These are phyloP conservation scores for Diplodus puntazzo DNA, from an alignment of 2,797 vertebrate genomes.

Conservation along the genomic window DNA sequence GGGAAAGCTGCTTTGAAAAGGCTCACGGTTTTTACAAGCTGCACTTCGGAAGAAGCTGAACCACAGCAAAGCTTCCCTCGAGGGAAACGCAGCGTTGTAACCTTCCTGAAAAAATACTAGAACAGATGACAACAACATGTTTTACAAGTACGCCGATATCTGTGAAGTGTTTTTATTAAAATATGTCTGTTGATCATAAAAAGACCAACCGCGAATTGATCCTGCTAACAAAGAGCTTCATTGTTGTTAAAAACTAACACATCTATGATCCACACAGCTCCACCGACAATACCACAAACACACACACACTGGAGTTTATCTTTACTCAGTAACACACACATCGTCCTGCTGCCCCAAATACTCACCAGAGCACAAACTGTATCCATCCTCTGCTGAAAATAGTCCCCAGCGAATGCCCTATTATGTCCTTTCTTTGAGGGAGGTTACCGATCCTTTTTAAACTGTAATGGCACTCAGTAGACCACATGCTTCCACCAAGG, in stretches of 20 bases:
- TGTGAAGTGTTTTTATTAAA: background rate
- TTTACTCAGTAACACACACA: background rate
- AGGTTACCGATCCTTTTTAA: no score
- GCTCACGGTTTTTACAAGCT: slow-evolving; percentile 31
- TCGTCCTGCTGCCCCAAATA: background rate
- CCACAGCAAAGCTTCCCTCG: slow-evolving; percentile 11
- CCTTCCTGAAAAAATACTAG: background rate
- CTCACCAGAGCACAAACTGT: background rate
- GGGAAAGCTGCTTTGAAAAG: slow-evolving; percentile 41
- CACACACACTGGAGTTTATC: background rate
- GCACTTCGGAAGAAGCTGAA: slow-evolving; percentile 4
- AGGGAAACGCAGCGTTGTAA: slow-evolving; percentile 2
- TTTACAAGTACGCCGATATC: background rate
- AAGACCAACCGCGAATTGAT: background rate
- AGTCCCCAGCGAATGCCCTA: no score
- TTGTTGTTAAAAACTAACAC: background rate
- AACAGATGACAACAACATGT: background rate
- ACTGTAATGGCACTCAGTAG: no score
- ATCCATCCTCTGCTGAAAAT: background rate
- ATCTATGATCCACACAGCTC: background rate
- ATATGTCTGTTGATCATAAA: background rate
- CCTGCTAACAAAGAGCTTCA: background rate
- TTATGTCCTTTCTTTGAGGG: no score
- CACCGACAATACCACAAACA: background rate
- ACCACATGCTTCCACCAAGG: no score